Evolutionary conservation across 2,113 vertebrate genomes (phyloP).

Genomic region (Lepidothrix coronata): DNA sequence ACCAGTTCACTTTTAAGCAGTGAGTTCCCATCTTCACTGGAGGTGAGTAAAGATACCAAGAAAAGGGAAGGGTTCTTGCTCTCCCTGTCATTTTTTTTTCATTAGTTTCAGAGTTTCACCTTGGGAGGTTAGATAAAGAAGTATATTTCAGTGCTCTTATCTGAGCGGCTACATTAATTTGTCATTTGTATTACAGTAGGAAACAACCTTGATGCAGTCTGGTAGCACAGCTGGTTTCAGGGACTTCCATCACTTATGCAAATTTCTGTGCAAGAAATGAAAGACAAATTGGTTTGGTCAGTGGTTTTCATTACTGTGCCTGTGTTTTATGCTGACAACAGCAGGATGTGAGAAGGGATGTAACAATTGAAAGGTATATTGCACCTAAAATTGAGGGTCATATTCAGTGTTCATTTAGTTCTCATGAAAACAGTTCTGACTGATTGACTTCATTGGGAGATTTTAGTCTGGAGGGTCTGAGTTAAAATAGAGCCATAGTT

Average conservation of each 20-base stretch:
- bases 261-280: background rate
- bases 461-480: background rate
- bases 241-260: background rate
- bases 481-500: background rate
- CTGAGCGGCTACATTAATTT: background rate
- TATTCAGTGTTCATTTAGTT: background rate
- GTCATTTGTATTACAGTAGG: background rate
- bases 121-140: background rate
- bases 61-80: background rate
- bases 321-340: background rate
- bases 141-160: background rate
- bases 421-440: background rate
- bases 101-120: background rate
- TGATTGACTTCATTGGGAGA: background rate
- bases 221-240: conserved; percentile 2
- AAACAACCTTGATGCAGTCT: background rate
- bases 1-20: background rate
- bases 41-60: background rate
- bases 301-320: background rate
- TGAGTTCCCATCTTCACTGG: background rate
- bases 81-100: background rate
- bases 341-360: rapidly evolving
- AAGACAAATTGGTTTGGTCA: background rate
- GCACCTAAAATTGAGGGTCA: background rate
- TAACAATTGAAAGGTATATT: background rate